phyloP scores from a whole-genome alignment of 2,113 vertebrate genomes.

The Prunella fulvescens region DNA sequence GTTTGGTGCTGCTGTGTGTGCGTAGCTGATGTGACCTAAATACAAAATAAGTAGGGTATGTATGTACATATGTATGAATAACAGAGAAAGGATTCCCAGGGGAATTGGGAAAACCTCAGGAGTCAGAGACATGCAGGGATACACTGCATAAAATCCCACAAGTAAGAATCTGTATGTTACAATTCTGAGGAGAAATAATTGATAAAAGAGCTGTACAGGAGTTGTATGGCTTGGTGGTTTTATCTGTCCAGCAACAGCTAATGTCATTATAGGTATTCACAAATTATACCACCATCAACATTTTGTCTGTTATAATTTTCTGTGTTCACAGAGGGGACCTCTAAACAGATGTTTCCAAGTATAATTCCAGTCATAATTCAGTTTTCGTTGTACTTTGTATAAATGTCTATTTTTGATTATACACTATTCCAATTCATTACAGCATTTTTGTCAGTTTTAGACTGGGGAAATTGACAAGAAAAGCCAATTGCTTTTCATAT shows the following conservation, averaged over 20 bases:
- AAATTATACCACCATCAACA: not conserved
- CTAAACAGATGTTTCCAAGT: not conserved
- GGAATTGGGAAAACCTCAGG: not conserved
- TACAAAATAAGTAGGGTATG: constrained; percentile 1
- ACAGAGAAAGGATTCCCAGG: not conserved
- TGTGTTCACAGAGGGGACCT: not conserved
- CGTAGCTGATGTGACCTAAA: constrained; percentile 38
- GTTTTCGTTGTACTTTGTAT: not conserved
- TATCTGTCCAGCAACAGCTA: not conserved
- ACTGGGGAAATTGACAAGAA: not conserved
- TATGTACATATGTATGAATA: not conserved
- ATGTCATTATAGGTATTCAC: not conserved
- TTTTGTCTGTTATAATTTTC: not conserved
- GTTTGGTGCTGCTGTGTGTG: not conserved
- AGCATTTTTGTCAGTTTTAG: not conserved
- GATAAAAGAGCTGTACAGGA: not conserved
- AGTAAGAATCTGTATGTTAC: not conserved
- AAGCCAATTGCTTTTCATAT: not conserved
- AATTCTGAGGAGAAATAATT: not conserved
- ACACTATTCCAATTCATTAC: not conserved
- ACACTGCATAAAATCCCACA: not conserved
- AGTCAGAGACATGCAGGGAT: not conserved
- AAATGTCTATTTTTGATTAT: not conserved
- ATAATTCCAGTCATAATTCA: not conserved
- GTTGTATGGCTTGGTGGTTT: not conserved